Percentiles rank a stretch among this genome's conserved stretches.
Conservation (phyloP, 2,888 invertebrate species). For the Dryobota labecula region DNA sequence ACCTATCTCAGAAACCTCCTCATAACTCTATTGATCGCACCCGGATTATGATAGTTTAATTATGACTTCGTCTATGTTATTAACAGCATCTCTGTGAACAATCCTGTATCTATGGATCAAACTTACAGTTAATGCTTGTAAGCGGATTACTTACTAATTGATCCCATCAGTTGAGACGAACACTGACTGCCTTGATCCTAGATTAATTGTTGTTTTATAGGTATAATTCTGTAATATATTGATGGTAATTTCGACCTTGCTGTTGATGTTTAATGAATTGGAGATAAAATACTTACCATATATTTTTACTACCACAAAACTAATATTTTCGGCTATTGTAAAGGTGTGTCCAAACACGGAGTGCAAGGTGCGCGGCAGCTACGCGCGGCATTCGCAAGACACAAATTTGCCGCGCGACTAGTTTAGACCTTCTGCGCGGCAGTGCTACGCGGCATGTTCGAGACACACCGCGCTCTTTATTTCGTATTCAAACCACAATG, state of each 20-base stretch:
- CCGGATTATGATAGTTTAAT: constrained; percentile 39
- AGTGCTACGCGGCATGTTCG: no score
- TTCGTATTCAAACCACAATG: no score
- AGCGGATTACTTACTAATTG: constrained; percentile 67
- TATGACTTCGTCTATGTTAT: constrained; percentile 34
- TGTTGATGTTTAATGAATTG: constrained; percentile 8
- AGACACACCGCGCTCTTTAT: no score
- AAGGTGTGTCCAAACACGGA: no score
- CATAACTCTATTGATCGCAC: neutral
- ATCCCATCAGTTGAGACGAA: constrained; percentile 54
- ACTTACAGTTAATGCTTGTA: constrained; percentile 47
- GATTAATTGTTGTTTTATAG: constrained; percentile 55
- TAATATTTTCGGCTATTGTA: no score
- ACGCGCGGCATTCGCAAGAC: no score
- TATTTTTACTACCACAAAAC: no score
- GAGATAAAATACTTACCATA: no score
- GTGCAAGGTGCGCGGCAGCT: no score
- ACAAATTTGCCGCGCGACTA: no score
- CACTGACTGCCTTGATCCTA: constrained; percentile 51
- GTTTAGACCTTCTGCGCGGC: no score
- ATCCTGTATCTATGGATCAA: constrained; percentile 39
- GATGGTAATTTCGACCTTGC: constrained; percentile 3
- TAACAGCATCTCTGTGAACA: constrained; percentile 41
- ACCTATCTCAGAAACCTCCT: neutral
- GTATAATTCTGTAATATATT: constrained; percentile 31